Conservation (phyloP, 2,888 invertebrate species). For the Coleophora flavipennella region DNA sequence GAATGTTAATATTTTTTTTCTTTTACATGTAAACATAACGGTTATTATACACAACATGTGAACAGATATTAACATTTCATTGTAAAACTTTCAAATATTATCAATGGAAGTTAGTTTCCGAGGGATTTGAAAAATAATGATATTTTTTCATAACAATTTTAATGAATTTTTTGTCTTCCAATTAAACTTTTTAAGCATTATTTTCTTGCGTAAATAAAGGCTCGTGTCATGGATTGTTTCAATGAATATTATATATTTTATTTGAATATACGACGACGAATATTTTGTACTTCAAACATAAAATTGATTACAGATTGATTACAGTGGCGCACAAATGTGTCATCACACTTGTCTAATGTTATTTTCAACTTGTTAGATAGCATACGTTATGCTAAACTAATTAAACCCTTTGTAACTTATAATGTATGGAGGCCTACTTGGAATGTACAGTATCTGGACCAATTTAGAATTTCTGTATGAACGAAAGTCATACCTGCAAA, state of each 20-base stretch:
- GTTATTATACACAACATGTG: conserved; percentile 44
- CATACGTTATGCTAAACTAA: background rate
- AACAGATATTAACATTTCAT: no score
- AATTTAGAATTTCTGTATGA: background rate
- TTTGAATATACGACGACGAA: no score
- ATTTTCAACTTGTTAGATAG: background rate
- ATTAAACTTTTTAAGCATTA: conserved; percentile 10
- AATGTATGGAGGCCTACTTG: background rate
- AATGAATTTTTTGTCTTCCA: conserved; percentile 52
- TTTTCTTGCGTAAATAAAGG: conserved; percentile 6
- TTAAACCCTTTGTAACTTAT: background rate
- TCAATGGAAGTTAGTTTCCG: no score
- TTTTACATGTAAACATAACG: conserved; percentile 31
- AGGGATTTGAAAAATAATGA: conserved; percentile 26
- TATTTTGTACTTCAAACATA: no score
- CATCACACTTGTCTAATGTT: background rate
- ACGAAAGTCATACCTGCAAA: no score
- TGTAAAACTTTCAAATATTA: no score
- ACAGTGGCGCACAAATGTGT: background rate
- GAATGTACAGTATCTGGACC: conserved; percentile 1
- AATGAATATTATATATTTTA: no score
- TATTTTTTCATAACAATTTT: conserved; percentile 27
- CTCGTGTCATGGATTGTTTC: conserved; percentile 2
- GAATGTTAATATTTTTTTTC: conserved; percentile 47
- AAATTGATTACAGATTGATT: no score